phyloP scores from a whole-genome alignment of 2,113 vertebrate species.

The Thomomys bottae region DNA sequence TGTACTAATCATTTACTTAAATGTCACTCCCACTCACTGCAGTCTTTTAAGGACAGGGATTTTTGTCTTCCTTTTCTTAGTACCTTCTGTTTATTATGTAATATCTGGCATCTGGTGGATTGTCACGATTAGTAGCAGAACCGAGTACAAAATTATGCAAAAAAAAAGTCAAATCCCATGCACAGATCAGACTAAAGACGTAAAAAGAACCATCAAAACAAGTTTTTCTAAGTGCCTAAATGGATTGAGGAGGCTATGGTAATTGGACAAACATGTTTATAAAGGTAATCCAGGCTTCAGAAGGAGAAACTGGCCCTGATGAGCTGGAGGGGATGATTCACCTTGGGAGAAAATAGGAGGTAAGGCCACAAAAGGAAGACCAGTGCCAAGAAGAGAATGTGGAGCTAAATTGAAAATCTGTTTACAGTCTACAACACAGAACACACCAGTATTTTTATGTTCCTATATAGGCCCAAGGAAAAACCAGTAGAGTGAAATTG shows the following conservation, averaged over 20 bases:
- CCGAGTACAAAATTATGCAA: neutral
- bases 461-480: constrained; percentile 64
- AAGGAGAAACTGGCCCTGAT: constrained; percentile 16
- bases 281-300: neutral
- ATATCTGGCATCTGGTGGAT: neutral
- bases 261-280: neutral
- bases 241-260: neutral
- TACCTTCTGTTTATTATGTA: neutral
- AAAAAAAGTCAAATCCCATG: neutral
- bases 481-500: constrained; percentile 77
- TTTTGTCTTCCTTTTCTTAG: neutral
- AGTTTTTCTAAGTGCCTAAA: neutral
- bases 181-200: neutral
- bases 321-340: neutral
- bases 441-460: constrained; percentile 54
- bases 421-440: constrained; percentile 59
- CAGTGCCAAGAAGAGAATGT: neutral
- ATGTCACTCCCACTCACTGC: neutral
- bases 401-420: constrained; percentile 8
- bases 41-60: constrained; percentile 14
- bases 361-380: neutral
- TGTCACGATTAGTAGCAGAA: neutral
- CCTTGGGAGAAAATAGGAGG: neutral
- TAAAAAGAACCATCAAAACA: neutral
- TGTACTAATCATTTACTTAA: constrained; percentile 10